phyloP scores from a whole-genome alignment of 1,140 invertebrate genomes.

The Aplysia californica region DNA sequence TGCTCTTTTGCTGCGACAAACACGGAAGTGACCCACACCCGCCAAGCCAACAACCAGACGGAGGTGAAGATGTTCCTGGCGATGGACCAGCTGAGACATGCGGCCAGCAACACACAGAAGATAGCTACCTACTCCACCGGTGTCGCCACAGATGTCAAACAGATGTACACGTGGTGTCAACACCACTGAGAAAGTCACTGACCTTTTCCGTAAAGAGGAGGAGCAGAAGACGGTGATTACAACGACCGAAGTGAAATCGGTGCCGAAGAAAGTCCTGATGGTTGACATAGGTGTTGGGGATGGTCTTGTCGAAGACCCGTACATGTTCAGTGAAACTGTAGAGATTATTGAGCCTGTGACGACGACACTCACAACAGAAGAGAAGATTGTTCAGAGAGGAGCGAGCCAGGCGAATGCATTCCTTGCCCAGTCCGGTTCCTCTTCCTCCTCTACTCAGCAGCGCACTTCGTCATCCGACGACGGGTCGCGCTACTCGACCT shows the following conservation, averaged over 20 bases:
- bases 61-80: slow-evolving; percentile 54
- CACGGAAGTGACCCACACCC: slow-evolving; percentile 48
- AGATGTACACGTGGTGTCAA: too few species aligned
- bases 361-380: neutral
- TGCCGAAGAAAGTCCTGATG: neutral
- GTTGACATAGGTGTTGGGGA: slow-evolving; percentile 5
- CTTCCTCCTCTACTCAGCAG: too few species aligned
- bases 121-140: slow-evolving; percentile 36
- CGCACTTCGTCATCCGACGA: too few species aligned
- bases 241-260: slow-evolving; percentile 8
- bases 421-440: neutral
- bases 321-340: neutral
- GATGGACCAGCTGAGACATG: slow-evolving; percentile 50
- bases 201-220: neutral
- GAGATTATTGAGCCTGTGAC: neutral
- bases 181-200: slow-evolving; percentile 14
- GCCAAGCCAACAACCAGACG: slow-evolving; percentile 42
- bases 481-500: too few species aligned
- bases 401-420: slow-evolving; percentile 9
- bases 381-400: slow-evolving; percentile 15
- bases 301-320: neutral
- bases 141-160: slow-evolving; percentile 55
- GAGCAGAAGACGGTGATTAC: slow-evolving; percentile 1
- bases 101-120: slow-evolving; percentile 53
- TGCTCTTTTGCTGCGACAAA: slow-evolving; percentile 48